Conservation (phyloP, 2,113 vertebrate genomes). For the Mola mola region DNA sequence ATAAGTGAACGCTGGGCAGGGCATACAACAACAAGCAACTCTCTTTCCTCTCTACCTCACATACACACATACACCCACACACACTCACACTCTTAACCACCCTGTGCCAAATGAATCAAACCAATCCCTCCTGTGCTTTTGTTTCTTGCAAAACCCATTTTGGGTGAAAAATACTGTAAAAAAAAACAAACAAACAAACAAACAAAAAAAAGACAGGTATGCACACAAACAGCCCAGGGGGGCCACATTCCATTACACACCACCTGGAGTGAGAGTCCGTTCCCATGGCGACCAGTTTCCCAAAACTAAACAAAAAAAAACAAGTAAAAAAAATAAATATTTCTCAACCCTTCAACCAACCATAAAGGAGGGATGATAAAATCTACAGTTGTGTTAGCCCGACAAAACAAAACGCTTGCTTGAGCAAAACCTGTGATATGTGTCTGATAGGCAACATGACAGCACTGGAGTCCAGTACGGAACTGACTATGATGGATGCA, state of each 20-base stretch:
- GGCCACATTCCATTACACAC: slow-evolving; percentile 69
- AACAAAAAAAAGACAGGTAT: slow-evolving; percentile 44
- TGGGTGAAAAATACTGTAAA: slow-evolving; percentile 39
- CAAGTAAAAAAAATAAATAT: no score
- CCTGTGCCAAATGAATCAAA: slow-evolving; percentile 51
- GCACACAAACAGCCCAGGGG: slow-evolving; percentile 49
- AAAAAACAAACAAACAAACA: slow-evolving; percentile 45
- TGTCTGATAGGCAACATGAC: no score
- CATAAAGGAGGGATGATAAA: no score
- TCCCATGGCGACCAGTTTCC: slow-evolving; percentile 64
- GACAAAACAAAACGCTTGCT: no score
- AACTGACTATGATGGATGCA: no score
- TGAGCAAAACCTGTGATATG: no score
- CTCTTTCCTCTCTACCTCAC: slow-evolving; percentile 25
- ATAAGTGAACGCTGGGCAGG: slow-evolving; percentile 63
- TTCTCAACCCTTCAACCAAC: no score
- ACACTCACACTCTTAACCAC: slow-evolving; percentile 47
- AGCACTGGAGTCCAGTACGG: no score
- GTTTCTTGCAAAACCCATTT: slow-evolving; percentile 45
- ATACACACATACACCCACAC: slow-evolving; percentile 32
- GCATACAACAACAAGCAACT: slow-evolving; percentile 60
- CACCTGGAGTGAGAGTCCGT: slow-evolving; percentile 67
- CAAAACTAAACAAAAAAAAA: slow-evolving; percentile 50
- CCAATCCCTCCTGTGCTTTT: slow-evolving; percentile 52
- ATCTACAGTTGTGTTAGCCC: no score